Percentiles rank a stretch among this genome's conserved stretches.
phyloP scores from a whole-genome alignment of 2,113 vertebrate genomes.

The Actinemys pallida region DNA sequence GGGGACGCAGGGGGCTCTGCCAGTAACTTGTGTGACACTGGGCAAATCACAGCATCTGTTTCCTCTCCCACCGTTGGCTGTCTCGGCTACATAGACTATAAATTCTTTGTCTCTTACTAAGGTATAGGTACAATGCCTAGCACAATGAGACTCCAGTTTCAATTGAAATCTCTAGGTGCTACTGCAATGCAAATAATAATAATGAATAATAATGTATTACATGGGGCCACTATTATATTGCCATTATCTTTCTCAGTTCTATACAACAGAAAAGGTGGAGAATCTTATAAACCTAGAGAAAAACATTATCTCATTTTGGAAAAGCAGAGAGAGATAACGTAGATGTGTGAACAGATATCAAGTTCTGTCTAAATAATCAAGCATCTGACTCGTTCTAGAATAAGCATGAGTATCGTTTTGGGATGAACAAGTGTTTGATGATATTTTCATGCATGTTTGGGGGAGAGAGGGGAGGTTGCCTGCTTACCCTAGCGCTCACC shows the following conservation, averaged over 20 bases:
- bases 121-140: fast-evolving
- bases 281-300: not conserved
- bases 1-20: conserved; percentile 49
- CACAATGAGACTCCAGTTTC: not conserved
- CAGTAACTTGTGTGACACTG: not conserved
- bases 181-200: not conserved
- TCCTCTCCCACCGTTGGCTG: not conserved
- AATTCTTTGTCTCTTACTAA: fast-evolving
- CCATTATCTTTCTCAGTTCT: not conserved
- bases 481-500: not conserved
- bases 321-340: not conserved
- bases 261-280: not conserved
- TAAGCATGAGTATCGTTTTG: conserved; percentile 12
- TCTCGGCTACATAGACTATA: fast-evolving
- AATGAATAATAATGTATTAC: not conserved
- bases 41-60: not conserved
- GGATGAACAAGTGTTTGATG: not conserved
- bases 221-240: not conserved
- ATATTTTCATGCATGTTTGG: not conserved
- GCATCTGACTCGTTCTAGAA: not conserved
- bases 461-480: not conserved
- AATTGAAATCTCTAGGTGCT: not conserved
- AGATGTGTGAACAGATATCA: not conserved
- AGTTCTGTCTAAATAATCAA: conserved; percentile 12
- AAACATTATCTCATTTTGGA: not conserved